phyloP scores from a whole-genome alignment of 1,140 invertebrate species.

The Nasonia vitripennis region DNA sequence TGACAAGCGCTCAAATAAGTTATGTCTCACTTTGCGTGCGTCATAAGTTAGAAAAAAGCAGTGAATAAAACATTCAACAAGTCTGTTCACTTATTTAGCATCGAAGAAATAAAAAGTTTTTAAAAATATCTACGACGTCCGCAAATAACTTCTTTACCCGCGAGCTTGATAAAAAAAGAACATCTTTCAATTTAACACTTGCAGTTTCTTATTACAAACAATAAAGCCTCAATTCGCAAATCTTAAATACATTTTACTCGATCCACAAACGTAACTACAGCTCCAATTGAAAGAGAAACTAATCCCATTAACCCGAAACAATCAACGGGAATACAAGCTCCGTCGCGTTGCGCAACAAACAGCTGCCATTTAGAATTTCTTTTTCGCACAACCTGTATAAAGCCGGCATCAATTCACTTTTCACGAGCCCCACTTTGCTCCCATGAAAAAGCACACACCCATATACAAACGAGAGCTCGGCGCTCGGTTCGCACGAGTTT shows the following conservation, averaged over 20 bases:
- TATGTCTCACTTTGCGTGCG: neutral
- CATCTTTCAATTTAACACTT: too few relatives aligned
- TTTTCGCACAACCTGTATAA: neutral
- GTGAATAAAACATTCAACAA: neutral
- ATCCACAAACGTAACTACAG: neutral
- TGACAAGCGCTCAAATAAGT: neutral
- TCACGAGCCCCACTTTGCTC: neutral
- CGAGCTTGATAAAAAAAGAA: too few relatives aligned
- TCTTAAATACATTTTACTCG: neutral
- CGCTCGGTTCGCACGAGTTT: slow-evolving; percentile 7
- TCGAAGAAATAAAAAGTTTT: neutral
- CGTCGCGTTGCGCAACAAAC: neutral
- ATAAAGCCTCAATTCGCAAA: too few relatives aligned
- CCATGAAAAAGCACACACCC: neutral
- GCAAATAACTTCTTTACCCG: too few relatives aligned
- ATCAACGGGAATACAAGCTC: neutral
- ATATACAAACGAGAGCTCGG: neutral
- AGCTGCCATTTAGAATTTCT: neutral
- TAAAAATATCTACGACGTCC: neutral
- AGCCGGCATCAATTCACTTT: neutral
- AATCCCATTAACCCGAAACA: neutral
- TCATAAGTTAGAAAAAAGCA: neutral
- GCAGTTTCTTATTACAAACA: too few relatives aligned
- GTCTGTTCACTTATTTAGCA: neutral
- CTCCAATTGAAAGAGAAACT: neutral